Evolutionary conservation across 1,140 invertebrate genomes (phyloP).

Genomic region (Subanguina moxae): DNA sequence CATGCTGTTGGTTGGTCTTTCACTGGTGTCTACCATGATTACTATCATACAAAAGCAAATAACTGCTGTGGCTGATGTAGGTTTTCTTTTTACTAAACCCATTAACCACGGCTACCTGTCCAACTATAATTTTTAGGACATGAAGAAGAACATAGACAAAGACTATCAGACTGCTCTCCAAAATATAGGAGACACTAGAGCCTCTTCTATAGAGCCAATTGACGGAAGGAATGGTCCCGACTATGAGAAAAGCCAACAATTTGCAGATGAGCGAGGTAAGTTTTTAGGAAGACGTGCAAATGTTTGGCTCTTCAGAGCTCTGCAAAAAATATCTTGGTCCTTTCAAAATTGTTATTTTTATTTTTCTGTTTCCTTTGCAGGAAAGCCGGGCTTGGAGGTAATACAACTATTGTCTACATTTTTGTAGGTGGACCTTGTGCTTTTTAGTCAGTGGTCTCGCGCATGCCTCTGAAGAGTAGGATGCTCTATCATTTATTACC

Average conservation of each 20-base stretch:
- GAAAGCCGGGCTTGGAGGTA: constrained; percentile 2
- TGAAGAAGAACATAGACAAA: constrained; percentile 46
- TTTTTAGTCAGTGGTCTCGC: constrained; percentile 35
- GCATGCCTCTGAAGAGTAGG: constrained; percentile 42
- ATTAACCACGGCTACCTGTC: no score
- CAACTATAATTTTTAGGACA: constrained; percentile 20
- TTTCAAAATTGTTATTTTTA: background rate
- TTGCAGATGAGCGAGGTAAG: no score
- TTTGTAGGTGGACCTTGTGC: no score
- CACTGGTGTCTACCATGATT: constrained; percentile 47
- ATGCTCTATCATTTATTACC: constrained; percentile 47
- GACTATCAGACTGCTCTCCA: constrained; percentile 44
- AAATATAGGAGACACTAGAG: constrained; percentile 22
- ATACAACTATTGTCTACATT: no score
- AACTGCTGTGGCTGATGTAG: constrained; percentile 38
- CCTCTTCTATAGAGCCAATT: constrained; percentile 28
- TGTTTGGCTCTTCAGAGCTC: no score
- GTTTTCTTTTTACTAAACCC: no score
- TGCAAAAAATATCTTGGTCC: no score
- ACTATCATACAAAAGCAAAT: constrained; percentile 55
- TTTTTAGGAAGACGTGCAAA: no score
- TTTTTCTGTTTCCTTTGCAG: constrained; percentile 11
- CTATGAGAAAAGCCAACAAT: background rate
- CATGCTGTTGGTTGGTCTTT: constrained; percentile 43
- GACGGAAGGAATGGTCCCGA: constrained; percentile 19